Evolutionary conservation across 2,113 vertebrate species (phyloP), one percentile per base, ranked within the genome.

Genomic region (Cephalopholis sonnerati): DNA sequence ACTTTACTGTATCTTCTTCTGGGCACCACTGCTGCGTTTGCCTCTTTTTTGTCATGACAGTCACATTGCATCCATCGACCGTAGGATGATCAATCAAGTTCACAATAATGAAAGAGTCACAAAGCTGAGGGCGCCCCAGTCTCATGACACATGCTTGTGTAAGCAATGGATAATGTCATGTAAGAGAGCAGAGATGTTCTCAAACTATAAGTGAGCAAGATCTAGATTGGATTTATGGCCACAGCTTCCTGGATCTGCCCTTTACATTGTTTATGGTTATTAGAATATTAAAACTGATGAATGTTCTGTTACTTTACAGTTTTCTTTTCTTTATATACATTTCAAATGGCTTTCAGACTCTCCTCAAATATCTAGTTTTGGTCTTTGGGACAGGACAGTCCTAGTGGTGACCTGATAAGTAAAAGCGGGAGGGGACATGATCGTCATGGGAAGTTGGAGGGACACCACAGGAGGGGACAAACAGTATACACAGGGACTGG

Each of bases 61-160:
- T 76, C 57, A 51, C 55, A 72, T 32, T 75, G 54, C 24, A 41
- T 75, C 58, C 51, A 85, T 83, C 48, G 27, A 77, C 58, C 7
- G 29, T 61, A 65, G 27, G 4, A 54, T 4, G 13, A 82, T 86
- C 87, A 80, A 50, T 89, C 64, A 74, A 25, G 15, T 62, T 80
- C 79, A 73, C 58, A 58, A 82, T 87, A 64, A 78, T 72, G 53
- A 89, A 64, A 74, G 17, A 20, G 72, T 71, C 55, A 63, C 78
- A 67, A 29, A 53, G 57, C 65, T 25, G 59, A 53, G 10, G 55
- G 69, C 11, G 4, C 4, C 20, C 22, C 36, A 17, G 36, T 59
- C 25, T 74, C 32, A 74, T 72, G 36, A 66, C 41, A 70, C 12
- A 69, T 41, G 20, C 54, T 48, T 57, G 44, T 54, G 20, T 54